Evolutionary conservation across 2,888 invertebrate species (phyloP), one percentile per base, ranked within the genome.

Genomic region (Parnassius orleans): DNA sequence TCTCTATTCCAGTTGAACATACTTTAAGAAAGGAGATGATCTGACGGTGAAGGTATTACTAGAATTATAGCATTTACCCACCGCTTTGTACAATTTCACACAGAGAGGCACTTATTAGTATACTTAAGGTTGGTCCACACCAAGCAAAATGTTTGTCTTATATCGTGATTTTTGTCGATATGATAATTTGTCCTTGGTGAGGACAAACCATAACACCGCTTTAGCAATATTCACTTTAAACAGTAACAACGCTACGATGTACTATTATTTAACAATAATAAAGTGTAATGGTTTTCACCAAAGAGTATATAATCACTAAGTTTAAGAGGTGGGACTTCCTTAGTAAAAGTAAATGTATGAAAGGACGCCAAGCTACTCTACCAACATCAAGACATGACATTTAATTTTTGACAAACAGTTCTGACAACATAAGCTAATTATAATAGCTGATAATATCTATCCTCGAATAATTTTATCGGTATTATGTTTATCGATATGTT

Each of bases 21-120:
- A 56, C 69, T 72, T 75, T 73, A 62, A 71, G 74, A 71, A 75
- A 76, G 81, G 83, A 81, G 83, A 88, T 89, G 88, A 75, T 86
- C 82, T 85, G 83, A 86, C 80, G 79, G 78, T 78, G 73, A 87
- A 89, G 90, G 90, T 90, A 88, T 70, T 61, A 68, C 58, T 56
- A 43, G 33, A 47, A 63, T 53, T 65, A 57, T 69, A 53, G 62
- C 53, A 55, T 60, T 53, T 61, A 61, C 57, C 47, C 66, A 60
- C 66, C 50, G 65, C 53, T 65, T 57, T 61, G 46, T 51, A 61
- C 41, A 53, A 53, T 33, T 7, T 15, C 53, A 52, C 53, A 52
- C 53, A 24, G 10, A 3, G n/a, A 63, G 47, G 55, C 63, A 63
- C 58, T 33, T 44, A 44, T 41, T 48, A 58, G 50, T n/a, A 15